phyloP scores from a whole-genome alignment of 1,140 invertebrate species.

The Rhagoletis zephyria region DNA sequence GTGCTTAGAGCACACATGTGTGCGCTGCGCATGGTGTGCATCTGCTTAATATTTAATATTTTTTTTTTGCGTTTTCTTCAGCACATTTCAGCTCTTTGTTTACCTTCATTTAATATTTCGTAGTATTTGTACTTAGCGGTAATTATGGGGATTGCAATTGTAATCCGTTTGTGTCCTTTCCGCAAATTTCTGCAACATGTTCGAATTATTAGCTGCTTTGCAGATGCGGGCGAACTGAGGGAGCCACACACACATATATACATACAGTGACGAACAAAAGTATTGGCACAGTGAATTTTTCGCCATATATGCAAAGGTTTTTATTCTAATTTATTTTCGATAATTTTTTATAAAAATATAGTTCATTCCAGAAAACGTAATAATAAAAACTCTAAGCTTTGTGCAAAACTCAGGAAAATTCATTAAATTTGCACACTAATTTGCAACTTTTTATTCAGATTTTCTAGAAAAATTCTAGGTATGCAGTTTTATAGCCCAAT shows the following conservation, averaged over 20 bases:
- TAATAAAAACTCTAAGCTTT: no score
- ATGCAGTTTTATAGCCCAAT: no score
- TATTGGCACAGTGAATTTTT: no score
- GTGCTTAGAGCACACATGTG: neutral
- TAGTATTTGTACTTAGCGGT: neutral
- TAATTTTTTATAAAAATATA: no score
- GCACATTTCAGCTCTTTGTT: neutral
- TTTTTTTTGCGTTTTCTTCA: neutral
- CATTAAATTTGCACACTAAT: no score
- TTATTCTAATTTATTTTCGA: no score
- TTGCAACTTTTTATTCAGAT: no score
- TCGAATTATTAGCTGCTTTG: slow-evolving; percentile 24
- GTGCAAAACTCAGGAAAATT: no score
- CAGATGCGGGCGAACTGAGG: neutral
- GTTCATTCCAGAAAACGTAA: no score
- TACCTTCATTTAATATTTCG: neutral
- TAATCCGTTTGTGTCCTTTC: slow-evolving; percentile 49
- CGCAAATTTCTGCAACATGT: slow-evolving; percentile 46
- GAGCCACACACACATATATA: neutral
- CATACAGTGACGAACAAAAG: no score
- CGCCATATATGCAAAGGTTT: no score
- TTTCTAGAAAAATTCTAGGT: no score
- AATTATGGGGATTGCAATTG: slow-evolving; percentile 32
- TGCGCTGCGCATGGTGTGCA: neutral
- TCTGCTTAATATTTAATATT: neutral